phyloP scores from a whole-genome alignment of 2,113 vertebrate species.

The Progne subis region DNA sequence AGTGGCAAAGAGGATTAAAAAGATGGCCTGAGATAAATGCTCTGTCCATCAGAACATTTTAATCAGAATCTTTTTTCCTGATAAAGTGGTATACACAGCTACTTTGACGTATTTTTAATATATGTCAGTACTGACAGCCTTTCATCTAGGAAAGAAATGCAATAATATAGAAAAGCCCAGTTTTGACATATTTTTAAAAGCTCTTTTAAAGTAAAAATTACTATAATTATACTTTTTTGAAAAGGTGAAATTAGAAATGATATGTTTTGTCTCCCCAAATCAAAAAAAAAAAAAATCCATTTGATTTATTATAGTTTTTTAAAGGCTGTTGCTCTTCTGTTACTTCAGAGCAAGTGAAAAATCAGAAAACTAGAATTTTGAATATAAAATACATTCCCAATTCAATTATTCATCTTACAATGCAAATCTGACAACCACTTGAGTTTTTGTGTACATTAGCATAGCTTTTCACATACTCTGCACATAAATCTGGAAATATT shows the following conservation, averaged over 20 bases:
- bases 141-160: background rate
- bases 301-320: background rate
- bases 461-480: conserved; percentile 14
- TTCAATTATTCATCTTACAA: conserved; percentile 20
- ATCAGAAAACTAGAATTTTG: background rate
- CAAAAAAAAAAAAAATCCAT: background rate
- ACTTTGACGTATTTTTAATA: background rate
- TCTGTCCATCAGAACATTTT: background rate
- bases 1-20: background rate
- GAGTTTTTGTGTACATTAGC: conserved; percentile 10
- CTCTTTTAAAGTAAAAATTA: background rate
- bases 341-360: background rate
- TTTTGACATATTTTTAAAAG: background rate
- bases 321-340: background rate
- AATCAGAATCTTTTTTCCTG: background rate
- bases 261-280: background rate
- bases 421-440: conserved; percentile 19
- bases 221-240: background rate
- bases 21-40: background rate
- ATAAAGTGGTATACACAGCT: background rate
- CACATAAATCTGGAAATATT: conserved; percentile 15
- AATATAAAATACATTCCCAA: background rate
- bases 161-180: background rate
- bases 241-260: background rate
- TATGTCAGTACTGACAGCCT: background rate